phyloP scores from a whole-genome alignment of 2,888 invertebrate genomes.

The Tupiocoris notatus region DNA sequence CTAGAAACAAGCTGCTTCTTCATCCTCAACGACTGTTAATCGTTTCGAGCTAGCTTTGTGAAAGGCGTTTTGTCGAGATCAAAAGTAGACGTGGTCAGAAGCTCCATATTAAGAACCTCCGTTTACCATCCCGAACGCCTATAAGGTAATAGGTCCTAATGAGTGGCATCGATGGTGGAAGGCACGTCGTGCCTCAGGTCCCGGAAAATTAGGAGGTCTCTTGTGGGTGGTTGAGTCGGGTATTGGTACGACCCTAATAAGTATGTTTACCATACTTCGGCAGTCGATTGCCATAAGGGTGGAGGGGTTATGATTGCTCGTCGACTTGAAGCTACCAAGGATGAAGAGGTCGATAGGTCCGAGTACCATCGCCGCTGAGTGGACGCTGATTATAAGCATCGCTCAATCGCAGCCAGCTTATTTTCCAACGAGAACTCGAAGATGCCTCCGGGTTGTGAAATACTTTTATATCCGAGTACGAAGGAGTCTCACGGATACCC shows the following conservation, averaged over 20 bases:
- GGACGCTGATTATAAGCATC: slow-evolving; percentile 23
- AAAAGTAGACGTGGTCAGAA: slow-evolving; percentile 35
- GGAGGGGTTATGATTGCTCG: slow-evolving; percentile 12
- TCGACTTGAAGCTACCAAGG: slow-evolving; percentile 25
- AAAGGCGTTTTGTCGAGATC: slow-evolving; percentile 25
- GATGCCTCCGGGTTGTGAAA: slow-evolving; percentile 27
- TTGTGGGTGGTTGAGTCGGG: slow-evolving; percentile 19
- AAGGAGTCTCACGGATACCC: not conserved
- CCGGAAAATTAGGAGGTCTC: slow-evolving; percentile 20
- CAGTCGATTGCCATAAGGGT: not conserved
- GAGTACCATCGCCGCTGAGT: not conserved
- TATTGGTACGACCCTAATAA: slow-evolving; percentile 33
- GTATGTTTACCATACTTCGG: slow-evolving; percentile 20
- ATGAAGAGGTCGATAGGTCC: slow-evolving; percentile 15
- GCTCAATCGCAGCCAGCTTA: not conserved
- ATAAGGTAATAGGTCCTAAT: slow-evolving; percentile 31
- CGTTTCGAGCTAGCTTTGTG: slow-evolving; percentile 16
- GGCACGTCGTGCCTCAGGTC: slow-evolving; percentile 6
- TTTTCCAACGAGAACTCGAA: slow-evolving; percentile 10
- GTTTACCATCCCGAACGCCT: slow-evolving; percentile 16
- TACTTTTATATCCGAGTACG: slow-evolving; percentile 13
- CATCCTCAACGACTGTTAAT: not conserved
- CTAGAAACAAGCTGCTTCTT: not conserved
- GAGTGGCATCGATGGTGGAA: slow-evolving; percentile 18
- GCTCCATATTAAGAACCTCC: slow-evolving; percentile 14